Evolutionary conservation across 2,113 vertebrate species (phyloP).

Genomic region (Datnioides undecimradiatus): DNA sequence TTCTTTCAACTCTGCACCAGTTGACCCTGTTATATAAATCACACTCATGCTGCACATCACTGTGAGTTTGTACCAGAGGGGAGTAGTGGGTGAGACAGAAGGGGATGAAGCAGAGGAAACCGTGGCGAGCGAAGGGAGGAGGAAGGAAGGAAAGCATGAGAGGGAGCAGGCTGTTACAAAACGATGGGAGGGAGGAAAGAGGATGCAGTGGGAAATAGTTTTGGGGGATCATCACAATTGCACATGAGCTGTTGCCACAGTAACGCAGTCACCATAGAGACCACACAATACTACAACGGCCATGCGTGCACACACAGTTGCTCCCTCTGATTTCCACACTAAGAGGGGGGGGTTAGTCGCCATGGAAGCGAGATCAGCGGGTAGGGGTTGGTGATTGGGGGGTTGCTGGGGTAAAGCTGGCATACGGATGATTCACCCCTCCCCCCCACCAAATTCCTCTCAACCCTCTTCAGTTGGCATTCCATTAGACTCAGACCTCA

Average conservation of each 20-base stretch:
- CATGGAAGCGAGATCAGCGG: slow-evolving; percentile 64
- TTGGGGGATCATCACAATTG: slow-evolving; percentile 51
- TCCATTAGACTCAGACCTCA: slow-evolving; percentile 49
- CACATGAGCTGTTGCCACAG: slow-evolving; percentile 49
- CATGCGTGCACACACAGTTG: slow-evolving; percentile 1
- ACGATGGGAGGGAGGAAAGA: slow-evolving; percentile 5
- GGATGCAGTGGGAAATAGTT: slow-evolving; percentile 52
- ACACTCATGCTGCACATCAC: background rate
- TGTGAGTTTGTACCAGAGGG: background rate
- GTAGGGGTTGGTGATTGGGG: slow-evolving; percentile 25
- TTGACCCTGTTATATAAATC: slow-evolving; percentile 18
- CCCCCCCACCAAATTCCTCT: slow-evolving; percentile 50
- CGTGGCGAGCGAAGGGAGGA: background rate
- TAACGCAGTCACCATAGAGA: slow-evolving; percentile 58
- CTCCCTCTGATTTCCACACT: slow-evolving; percentile 45
- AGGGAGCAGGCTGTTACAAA: slow-evolving; percentile 36
- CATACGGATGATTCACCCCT: slow-evolving; percentile 46
- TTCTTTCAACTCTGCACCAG: background rate
- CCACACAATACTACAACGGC: slow-evolving; percentile 57
- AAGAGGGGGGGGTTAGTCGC: slow-evolving; percentile 59
- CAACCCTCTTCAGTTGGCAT: slow-evolving; percentile 55
- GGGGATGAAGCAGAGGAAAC: slow-evolving; percentile 10
- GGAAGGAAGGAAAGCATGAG: slow-evolving; percentile 5
- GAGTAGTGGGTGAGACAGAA: background rate
- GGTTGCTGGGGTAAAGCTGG: slow-evolving; percentile 59